Conservation (phyloP, 2,797 vertebrate genomes). For the Cynopterus sphinx region DNA sequence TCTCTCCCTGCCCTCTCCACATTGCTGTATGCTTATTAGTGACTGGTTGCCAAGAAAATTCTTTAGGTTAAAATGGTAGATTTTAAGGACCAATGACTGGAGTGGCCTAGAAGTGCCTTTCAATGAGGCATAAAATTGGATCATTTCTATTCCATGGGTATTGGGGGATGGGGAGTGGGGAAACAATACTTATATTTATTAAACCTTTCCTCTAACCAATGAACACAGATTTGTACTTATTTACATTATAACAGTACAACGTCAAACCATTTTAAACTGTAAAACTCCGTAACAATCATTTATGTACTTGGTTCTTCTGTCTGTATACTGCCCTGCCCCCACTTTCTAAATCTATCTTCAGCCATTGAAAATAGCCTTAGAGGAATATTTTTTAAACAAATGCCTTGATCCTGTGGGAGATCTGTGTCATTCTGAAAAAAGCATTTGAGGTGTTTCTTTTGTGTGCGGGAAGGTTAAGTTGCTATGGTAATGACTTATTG, state of each 20-base stretch:
- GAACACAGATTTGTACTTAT: not conserved
- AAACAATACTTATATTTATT: not conserved
- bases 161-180: not conserved
- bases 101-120: not conserved
- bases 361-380: conserved; percentile 58
- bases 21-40: not conserved
- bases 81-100: not conserved
- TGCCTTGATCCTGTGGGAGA: conserved; percentile 44
- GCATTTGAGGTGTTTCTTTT: conserved; percentile 49
- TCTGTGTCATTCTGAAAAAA: conserved; percentile 55
- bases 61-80: not conserved
- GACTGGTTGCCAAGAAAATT: not conserved
- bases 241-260: not conserved
- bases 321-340: not conserved
- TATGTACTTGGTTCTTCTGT: not conserved
- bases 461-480: conserved; percentile 58
- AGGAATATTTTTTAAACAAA: conserved; percentile 61
- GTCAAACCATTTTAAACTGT: not conserved
- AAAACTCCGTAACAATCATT: not conserved
- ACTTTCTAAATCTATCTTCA: conserved; percentile 14
- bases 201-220: not conserved
- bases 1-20: accelerated
- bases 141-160: not conserved
- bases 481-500: conserved; percentile 64
- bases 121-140: not conserved